Conservation (phyloP, 2,113 vertebrate species). For the Alectura lathami region DNA sequence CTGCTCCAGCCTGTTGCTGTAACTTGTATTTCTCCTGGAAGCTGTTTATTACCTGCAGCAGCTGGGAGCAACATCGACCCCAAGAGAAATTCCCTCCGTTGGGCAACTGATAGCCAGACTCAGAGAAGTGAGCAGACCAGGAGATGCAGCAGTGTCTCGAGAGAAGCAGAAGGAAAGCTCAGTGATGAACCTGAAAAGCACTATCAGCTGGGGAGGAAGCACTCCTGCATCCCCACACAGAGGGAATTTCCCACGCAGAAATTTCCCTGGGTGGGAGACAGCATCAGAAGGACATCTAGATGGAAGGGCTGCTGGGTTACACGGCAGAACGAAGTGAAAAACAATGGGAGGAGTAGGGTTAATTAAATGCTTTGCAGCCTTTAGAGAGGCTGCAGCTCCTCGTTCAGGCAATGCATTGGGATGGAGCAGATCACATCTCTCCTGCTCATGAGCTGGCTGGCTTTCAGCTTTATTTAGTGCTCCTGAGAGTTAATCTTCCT, state of each 20-base stretch:
- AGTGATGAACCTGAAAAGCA: not conserved
- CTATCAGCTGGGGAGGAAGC: accelerated
- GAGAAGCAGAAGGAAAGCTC: not conserved
- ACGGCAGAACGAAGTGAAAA: not conserved
- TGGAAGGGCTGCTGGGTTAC: not conserved
- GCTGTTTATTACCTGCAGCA: not conserved
- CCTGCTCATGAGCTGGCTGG: not conserved
- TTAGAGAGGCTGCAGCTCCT: not conserved
- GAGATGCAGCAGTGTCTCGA: not conserved
- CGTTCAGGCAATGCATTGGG: not conserved
- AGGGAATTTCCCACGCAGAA: not conserved
- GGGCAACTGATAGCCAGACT: not conserved
- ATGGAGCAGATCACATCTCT: not conserved
- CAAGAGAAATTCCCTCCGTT: not conserved
- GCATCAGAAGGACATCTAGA: not conserved
- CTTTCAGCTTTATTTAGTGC: not conserved
- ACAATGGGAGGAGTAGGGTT: not conserved
- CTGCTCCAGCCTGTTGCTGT: not conserved
- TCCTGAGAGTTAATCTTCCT: not conserved
- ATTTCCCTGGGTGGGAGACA: not conserved
- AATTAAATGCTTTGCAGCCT: not conserved
- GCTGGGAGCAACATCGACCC: not conserved
- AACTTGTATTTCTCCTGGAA: not conserved
- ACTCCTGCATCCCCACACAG: accelerated
- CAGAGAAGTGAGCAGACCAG: not conserved